phyloP scores from a whole-genome alignment of 2,113 vertebrate genomes.

The Sylvicapra grimmia region DNA sequence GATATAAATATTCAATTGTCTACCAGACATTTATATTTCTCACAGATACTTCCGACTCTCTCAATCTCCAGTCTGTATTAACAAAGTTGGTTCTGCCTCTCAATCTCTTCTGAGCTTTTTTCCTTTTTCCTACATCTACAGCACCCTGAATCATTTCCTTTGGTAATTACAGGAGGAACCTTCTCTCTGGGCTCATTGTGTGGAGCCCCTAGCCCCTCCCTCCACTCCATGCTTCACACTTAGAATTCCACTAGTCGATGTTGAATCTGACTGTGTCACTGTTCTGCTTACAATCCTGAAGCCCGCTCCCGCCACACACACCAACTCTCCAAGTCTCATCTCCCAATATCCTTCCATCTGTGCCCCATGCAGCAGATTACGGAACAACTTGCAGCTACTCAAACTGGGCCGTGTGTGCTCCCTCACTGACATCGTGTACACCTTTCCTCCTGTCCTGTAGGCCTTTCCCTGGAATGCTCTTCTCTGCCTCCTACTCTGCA shows the following conservation, averaged over 20 bases:
- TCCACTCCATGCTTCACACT: background rate
- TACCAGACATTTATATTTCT: background rate
- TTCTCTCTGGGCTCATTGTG: background rate
- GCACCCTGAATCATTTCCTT: conserved; percentile 4
- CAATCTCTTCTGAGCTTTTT: background rate
- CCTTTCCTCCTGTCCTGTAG: background rate
- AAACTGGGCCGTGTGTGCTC: background rate
- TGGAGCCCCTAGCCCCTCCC: background rate
- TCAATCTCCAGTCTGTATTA: background rate
- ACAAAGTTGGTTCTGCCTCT: background rate
- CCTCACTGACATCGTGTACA: background rate
- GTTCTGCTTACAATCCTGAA: background rate
- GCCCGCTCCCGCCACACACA: background rate
- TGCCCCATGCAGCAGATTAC: background rate
- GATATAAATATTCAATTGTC: background rate
- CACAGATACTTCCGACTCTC: background rate
- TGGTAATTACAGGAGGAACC: background rate
- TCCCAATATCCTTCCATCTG: background rate
- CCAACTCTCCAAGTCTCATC: background rate
- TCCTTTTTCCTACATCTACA: background rate
- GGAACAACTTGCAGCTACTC: background rate
- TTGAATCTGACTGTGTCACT: background rate
- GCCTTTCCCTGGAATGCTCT: background rate
- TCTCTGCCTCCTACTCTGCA: background rate
- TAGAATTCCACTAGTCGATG: background rate